phyloP scores from a whole-genome alignment of 2,888 invertebrate genomes.

The Drosophila infuscata region DNA sequence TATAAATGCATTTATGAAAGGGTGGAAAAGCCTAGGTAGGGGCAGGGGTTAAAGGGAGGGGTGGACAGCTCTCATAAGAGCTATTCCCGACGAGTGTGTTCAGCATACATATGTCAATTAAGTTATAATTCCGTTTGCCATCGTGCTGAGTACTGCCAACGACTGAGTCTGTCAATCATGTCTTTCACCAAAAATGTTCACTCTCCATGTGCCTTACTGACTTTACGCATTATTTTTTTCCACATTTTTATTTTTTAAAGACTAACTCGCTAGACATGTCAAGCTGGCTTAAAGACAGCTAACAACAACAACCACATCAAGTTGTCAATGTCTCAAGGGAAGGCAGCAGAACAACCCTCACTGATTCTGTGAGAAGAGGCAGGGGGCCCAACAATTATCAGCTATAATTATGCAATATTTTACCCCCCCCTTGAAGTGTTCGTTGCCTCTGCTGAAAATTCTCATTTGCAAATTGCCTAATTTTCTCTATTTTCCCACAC shows the following conservation, averaged over 20 bases:
- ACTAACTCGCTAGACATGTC: slow-evolving; percentile 48
- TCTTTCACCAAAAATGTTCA: slow-evolving; percentile 50
- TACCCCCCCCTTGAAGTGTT: slow-evolving; percentile 19
- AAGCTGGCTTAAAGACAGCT: slow-evolving; percentile 74
- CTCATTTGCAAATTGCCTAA: slow-evolving; percentile 78
- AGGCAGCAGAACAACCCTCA: slow-evolving; percentile 61
- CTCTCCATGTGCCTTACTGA: slow-evolving; percentile 70
- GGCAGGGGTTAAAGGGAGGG: neutral
- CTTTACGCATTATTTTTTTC: slow-evolving; percentile 44
- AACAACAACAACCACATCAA: slow-evolving; percentile 55
- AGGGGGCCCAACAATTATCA: slow-evolving; percentile 65
- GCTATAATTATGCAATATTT: slow-evolving; percentile 76
- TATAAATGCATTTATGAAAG: slow-evolving; percentile 50
- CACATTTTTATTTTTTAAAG: slow-evolving; percentile 31
- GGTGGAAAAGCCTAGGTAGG: slow-evolving; percentile 38
- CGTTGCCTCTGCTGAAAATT: slow-evolving; percentile 30
- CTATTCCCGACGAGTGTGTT: slow-evolving; percentile 60
- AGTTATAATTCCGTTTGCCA: slow-evolving; percentile 76
- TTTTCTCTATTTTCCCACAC: slow-evolving; percentile 70
- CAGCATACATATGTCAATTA: slow-evolving; percentile 79
- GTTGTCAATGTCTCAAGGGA: slow-evolving; percentile 66
- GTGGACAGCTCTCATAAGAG: slow-evolving; percentile 26
- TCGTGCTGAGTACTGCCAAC: slow-evolving; percentile 64
- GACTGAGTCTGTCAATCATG: slow-evolving; percentile 73
- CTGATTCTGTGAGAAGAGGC: slow-evolving; percentile 9